Evolutionary conservation across 1,140 invertebrate species (phyloP), one percentile per base, ranked within the genome.

Genomic region (Drosophila mayri): DNA sequence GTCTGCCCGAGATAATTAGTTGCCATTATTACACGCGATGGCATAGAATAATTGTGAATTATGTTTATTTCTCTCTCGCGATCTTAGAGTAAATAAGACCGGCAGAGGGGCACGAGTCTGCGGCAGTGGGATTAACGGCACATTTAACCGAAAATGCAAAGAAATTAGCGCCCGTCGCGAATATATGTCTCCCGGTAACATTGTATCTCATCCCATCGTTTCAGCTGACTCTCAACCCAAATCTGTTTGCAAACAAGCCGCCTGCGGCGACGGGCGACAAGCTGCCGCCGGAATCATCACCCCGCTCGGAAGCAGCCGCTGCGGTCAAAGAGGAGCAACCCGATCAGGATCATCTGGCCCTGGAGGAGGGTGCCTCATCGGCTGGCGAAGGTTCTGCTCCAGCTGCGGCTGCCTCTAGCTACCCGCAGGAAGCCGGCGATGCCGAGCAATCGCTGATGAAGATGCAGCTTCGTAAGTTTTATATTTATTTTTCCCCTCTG

Each of bases 361-460:
- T 43, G 3, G 84, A 90, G 20, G 85, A 84, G 35, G 59, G 47
- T 3, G 64, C 37, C 5, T 43, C 61, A 12, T 20, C 62, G 14
- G 54, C 79, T 7, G 79, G 77, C 20, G 67, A 66, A 12, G 70
- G 65, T 20, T 43, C 55, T 14, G 22, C 32, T 1, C 9, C 18
- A 18, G 62, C 20, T 9, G 32, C 18, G 1, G 30, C 30, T 10
- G 25, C 38, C 11, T 35, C 49, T 1, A 63, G 12, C 20, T 90
- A 78, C 35, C 54, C 64, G n/a, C 83, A 76, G 38, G 83, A 88
- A 11, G 40, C 73, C 32, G 63, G 70, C n/a, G 85, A 88, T 70
- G 90, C 84, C 4, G 91, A 92, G 57, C 91, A 92, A 25, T 90
- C 91, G 3, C 60, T 92, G 18, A 92, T 92, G 91, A 92, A 92